Base-by-base conservation (phyloP, 1,140 invertebrate genomes). In the Hylaeus anthracinus region DNA sequence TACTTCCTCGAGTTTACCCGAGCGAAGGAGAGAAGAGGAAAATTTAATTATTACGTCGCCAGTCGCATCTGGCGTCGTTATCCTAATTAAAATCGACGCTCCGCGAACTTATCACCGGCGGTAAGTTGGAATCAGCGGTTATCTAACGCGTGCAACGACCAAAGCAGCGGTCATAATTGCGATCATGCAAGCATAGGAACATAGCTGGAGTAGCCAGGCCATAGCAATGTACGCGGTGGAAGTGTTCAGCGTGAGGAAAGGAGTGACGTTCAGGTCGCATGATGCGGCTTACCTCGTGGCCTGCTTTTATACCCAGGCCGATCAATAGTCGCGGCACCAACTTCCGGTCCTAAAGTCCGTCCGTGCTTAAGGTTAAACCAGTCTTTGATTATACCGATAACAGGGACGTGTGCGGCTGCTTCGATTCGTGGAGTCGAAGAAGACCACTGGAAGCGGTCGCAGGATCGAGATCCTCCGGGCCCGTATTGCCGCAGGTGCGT, bases 231-330 rank as follows among this genome's bases (percentile, higher is more conserved):
- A 1, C 2, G n/a, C 5, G 5, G 48, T 80, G 63, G 64, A 82
- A 69, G 75, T 72, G 75, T 76, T 77, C 82, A 84, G 83, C 82
- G 84, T 88, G 87, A 87, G 82, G 73, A 80, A 85, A 82, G 82
- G 78, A 76, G 72, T 83, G 87, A 90, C 79, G 79, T 75, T 79
- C 81, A 72, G 69, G 85, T 89, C 81, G 85, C 80, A 86, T 86
- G 85, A 83, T 90, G 89, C 89, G 87, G 86, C 90, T 92, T 92
- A 91, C 90, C 91, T 91, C 88, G 82, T 89, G 88, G 89, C 90
- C 90, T 87, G 88, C 81, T 88, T 90, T 90, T 84, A 75, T 82
- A 79, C 76, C 63, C 83, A 85, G 88, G 86, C 82, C 89, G 90
- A 92, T 92, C 91, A 88, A 92, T 91, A 91, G 86, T 88, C 87